Conservation (phyloP, 2,113 vertebrate genomes). For the Nematolebias whitei region DNA sequence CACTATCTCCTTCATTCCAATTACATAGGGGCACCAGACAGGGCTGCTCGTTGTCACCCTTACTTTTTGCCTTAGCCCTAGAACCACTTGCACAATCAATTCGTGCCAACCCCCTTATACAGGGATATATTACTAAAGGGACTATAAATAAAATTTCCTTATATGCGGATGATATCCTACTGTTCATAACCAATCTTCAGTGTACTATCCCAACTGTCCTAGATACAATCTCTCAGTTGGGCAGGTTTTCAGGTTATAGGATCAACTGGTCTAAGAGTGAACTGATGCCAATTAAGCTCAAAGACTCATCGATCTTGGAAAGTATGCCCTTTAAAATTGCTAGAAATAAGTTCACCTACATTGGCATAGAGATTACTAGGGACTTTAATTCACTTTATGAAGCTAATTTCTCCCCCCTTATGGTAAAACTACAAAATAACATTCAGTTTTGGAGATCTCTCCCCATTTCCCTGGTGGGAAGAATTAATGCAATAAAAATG, state of each 20-base stretch:
- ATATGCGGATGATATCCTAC: not conserved
- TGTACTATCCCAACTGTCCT: not conserved
- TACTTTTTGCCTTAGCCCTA: not conserved
- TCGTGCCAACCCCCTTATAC: not conserved
- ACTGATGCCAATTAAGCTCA: not conserved
- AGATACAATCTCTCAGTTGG: too few relatives aligned
- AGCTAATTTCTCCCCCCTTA: not conserved
- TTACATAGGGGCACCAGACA: not conserved
- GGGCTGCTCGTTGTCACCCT: not conserved
- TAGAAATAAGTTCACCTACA: not conserved
- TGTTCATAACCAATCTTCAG: not conserved
- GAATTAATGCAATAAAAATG: not conserved
- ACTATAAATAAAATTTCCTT: not conserved
- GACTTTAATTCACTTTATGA: not conserved
- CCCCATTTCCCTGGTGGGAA: not conserved
- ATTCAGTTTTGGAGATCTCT: not conserved
- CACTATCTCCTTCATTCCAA: not conserved
- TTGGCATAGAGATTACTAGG: not conserved
- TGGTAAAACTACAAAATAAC: not conserved
- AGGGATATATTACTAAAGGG: not conserved
- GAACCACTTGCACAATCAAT: not conserved
- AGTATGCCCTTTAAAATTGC: not conserved
- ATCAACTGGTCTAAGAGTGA: constrained; percentile 1
- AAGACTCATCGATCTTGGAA: not conserved
- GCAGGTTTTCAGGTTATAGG: not conserved